phyloP scores from a whole-genome alignment of 2,113 vertebrate species.

The Coregonus clupeaformis region DNA sequence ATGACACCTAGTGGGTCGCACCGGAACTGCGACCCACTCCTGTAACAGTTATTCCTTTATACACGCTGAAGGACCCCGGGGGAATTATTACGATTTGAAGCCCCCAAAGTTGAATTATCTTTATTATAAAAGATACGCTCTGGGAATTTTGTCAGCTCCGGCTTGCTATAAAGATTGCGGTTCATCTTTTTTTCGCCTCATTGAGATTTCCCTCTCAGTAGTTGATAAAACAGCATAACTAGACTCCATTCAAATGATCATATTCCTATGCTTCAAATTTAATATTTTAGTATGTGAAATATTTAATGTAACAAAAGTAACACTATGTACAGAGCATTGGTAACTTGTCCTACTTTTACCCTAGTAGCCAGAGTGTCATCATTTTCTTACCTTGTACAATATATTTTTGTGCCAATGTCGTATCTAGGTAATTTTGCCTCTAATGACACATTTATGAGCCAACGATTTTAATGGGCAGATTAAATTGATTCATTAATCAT shows the following conservation, averaged over 20 bases:
- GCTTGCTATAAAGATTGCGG: neutral
- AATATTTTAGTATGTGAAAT: neutral
- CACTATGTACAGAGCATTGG: neutral
- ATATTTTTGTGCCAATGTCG: neutral
- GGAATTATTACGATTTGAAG: neutral
- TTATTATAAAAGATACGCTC: neutral
- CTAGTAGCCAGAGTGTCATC: neutral
- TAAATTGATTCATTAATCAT: slow-evolving; percentile 12
- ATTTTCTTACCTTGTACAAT: neutral
- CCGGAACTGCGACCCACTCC: too few relatives aligned
- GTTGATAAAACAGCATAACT: neutral
- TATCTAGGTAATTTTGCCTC: neutral
- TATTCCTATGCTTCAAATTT: neutral
- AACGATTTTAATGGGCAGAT: slow-evolving; percentile 7
- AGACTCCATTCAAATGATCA: neutral
- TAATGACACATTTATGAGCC: neutral
- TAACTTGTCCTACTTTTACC: neutral
- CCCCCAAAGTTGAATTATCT: neutral
- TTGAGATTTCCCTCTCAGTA: neutral
- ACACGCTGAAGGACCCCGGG: too few relatives aligned
- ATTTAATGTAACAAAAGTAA: neutral
- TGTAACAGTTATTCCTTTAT: too few relatives aligned
- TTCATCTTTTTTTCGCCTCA: neutral
- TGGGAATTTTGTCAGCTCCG: neutral
- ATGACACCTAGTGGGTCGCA: too few relatives aligned